These are phyloP conservation scores for Synanthedon andrenaeformis DNA, from an alignment of 2,888 invertebrate genomes.

Conservation along the genomic window DNA sequence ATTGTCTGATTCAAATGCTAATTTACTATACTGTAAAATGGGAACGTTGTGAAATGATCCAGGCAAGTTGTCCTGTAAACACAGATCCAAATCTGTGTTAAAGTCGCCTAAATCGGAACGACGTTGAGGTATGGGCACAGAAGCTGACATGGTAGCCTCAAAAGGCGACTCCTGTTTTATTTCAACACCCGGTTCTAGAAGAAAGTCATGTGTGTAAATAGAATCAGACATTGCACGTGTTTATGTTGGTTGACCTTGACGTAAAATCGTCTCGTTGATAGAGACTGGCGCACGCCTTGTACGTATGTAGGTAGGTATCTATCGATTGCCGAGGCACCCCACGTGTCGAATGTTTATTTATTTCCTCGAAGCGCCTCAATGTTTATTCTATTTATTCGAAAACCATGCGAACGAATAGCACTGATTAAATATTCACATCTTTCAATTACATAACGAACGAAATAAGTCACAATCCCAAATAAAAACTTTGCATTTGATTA, in stretches of 20 bases:
- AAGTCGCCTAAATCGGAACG: constrained; percentile 62
- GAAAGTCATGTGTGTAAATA: constrained; percentile 73
- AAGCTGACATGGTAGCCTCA: constrained; percentile 67
- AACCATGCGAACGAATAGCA: neutral
- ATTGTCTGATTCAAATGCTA: constrained; percentile 51
- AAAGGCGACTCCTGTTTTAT: constrained; percentile 73
- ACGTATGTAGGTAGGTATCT: constrained; percentile 27
- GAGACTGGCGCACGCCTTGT: constrained; percentile 62
- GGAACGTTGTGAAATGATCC: constrained; percentile 53
- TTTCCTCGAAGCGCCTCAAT: constrained; percentile 12
- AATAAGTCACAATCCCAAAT: constrained; percentile 35
- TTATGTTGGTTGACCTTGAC: constrained; percentile 61
- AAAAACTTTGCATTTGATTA: constrained; percentile 44
- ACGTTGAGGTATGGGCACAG: constrained; percentile 74
- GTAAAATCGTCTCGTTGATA: constrained; percentile 62
- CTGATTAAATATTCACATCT: constrained; percentile 22
- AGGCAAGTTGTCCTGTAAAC: constrained; percentile 59
- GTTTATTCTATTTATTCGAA: neutral
- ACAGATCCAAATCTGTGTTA: constrained; percentile 67
- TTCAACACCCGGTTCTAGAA: constrained; percentile 71
- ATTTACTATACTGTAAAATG: constrained; percentile 47
- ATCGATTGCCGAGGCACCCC: constrained; percentile 61
- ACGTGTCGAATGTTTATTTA: constrained; percentile 59
- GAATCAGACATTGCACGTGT: constrained; percentile 75
- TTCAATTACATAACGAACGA: constrained; percentile 52